These are phyloP conservation scores for Distichodus sexfasciatus DNA, from an alignment of 2,797 vertebrate genomes.

Conservation along the genomic window DNA sequence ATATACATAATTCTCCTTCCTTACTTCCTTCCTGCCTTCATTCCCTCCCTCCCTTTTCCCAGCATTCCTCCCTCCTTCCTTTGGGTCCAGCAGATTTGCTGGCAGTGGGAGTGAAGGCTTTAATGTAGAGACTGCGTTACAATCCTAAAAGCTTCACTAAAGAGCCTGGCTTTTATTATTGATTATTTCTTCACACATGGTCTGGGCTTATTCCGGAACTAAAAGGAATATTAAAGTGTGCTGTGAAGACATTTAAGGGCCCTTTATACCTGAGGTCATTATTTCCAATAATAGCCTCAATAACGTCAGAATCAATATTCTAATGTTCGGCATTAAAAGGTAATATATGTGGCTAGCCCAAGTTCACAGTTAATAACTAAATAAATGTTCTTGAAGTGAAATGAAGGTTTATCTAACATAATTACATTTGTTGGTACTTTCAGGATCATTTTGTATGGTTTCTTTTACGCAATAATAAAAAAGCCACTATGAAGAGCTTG, in stretches of 20 bases:
- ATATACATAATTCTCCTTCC: too few relatives aligned
- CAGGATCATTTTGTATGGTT: too few relatives aligned
- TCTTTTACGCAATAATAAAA: not conserved
- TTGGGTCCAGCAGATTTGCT: not conserved
- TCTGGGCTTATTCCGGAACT: not conserved
- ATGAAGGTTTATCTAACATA: too few relatives aligned
- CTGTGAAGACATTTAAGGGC: not conserved
- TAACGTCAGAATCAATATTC: not conserved
- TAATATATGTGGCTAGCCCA: not conserved
- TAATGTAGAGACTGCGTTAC: not conserved
- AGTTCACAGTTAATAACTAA: not conserved
- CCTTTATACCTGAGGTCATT: not conserved
- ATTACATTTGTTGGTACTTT: too few relatives aligned
- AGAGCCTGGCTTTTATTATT: not conserved
- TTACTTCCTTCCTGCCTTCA: too few relatives aligned
- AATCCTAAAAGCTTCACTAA: slow-evolving; percentile 5
- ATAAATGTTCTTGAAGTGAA: not conserved
- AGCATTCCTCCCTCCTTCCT: not conserved
- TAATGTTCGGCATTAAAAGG: not conserved
- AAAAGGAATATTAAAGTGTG: not conserved
- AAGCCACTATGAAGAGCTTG: not conserved
- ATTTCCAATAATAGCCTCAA: not conserved
- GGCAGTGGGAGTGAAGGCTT: not conserved
- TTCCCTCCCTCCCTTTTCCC: too few relatives aligned
- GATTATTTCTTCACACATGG: not conserved